phyloP scores from a whole-genome alignment of 2,888 invertebrate species.

The Griposia aprilina region DNA sequence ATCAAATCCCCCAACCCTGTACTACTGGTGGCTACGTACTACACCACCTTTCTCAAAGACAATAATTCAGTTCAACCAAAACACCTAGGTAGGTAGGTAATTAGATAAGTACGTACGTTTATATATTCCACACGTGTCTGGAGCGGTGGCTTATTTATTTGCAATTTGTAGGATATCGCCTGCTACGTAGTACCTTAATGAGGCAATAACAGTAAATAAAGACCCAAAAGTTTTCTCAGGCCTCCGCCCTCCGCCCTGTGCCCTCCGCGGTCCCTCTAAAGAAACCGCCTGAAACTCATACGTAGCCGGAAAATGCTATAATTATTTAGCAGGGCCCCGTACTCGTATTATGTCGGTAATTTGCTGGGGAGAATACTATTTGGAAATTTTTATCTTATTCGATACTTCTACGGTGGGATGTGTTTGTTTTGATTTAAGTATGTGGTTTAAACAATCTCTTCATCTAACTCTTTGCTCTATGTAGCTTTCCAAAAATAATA shows the following conservation, averaged over 20 bases:
- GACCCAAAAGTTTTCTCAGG: constrained; percentile 90
- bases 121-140: constrained; percentile 82
- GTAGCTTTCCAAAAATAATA: background rate
- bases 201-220: constrained; percentile 91
- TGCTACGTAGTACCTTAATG: constrained; percentile 89
- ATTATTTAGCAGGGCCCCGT: constrained; percentile 78
- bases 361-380: constrained; percentile 71
- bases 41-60: background rate
- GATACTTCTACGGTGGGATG: constrained; percentile 38
- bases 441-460: constrained; percentile 18
- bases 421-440: constrained; percentile 48
- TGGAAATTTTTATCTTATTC: constrained; percentile 69
- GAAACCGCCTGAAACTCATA: constrained; percentile 84
- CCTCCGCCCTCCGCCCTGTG: constrained; percentile 78
- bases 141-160: constrained; percentile 86
- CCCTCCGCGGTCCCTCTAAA: constrained; percentile 84
- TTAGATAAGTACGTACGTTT: constrained; percentile 78
- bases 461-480: background rate
- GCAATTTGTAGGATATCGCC: constrained; percentile 90
- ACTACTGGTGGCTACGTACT: background rate
- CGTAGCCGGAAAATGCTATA: constrained; percentile 83
- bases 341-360: constrained; percentile 73
- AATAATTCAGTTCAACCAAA: constrained; percentile 50
- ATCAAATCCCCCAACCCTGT: background rate
- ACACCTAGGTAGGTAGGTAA: constrained; percentile 68